A percentile compares a stretch with the other conserved stretches of the same genome.
phyloP scores from a whole-genome alignment of 2,113 vertebrate species.

The Corydoras sp. region DNA sequence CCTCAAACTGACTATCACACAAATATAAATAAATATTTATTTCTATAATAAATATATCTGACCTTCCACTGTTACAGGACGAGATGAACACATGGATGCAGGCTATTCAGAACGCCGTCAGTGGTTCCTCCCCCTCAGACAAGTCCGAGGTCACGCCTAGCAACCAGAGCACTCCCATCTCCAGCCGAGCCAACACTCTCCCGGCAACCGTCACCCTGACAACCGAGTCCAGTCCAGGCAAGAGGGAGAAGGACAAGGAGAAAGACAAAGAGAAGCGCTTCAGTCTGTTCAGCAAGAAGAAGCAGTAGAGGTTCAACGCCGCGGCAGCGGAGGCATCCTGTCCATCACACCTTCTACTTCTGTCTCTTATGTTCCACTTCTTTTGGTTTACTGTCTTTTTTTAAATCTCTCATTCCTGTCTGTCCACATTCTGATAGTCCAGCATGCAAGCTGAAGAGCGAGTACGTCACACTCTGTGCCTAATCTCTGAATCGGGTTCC shows the following conservation, averaged over 20 bases:
- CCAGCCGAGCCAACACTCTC: slow-evolving; percentile 89
- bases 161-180: slow-evolving; percentile 83
- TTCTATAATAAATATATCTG: no score
- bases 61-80: slow-evolving; percentile 66
- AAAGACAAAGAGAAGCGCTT: slow-evolving; percentile 53
- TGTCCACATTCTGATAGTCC: slow-evolving; percentile 76
- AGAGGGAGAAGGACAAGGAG: slow-evolving; percentile 92
- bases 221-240: slow-evolving; percentile 87
- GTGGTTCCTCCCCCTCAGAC: slow-evolving; percentile 62
- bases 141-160: slow-evolving; percentile 76
- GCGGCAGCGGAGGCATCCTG: slow-evolving; percentile 48
- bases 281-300: slow-evolving; percentile 93
- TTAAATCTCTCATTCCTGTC: slow-evolving; percentile 56
- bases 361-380: slow-evolving; percentile 41
- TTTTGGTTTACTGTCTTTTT: slow-evolving; percentile 47
- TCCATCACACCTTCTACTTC: slow-evolving; percentile 50
- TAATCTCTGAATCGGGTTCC: slow-evolving; percentile 78
- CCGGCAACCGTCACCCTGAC: slow-evolving; percentile 79
- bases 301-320: slow-evolving; percentile 68
- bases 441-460: slow-evolving; percentile 86
- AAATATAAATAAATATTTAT: no score
- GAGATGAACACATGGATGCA: slow-evolving; percentile 98
- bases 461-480: slow-evolving; percentile 84
- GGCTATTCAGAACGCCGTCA: slow-evolving; percentile 80
- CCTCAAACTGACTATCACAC: no score